Conservation (phyloP, 2,888 invertebrate genomes). For the Diarsia dahlii region DNA sequence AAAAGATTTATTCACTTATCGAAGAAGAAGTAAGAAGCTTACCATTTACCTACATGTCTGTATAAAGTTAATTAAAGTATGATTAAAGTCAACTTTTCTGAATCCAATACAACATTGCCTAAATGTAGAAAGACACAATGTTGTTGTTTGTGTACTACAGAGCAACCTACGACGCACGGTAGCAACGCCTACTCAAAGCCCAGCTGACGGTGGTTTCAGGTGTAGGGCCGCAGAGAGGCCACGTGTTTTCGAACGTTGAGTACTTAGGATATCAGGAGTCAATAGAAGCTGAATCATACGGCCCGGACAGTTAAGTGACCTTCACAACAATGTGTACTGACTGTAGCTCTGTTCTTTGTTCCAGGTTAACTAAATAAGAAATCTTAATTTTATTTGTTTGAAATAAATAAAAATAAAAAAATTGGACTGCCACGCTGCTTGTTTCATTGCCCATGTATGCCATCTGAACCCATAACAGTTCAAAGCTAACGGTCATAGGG, state of each 20-base stretch:
- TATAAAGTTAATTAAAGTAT: too few species aligned
- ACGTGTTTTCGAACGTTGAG: slow-evolving; percentile 25
- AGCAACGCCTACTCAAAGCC: neutral
- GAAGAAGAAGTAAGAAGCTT: neutral
- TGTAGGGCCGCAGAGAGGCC: slow-evolving; percentile 10
- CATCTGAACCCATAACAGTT: too few species aligned
- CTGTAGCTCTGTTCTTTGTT: neutral
- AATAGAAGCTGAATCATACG: neutral
- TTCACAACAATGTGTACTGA: neutral
- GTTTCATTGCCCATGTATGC: too few species aligned
- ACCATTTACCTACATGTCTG: too few species aligned
- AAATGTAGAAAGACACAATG: neutral
- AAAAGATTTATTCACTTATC: neutral
- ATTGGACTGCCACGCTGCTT: too few species aligned
- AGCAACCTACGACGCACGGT: neutral
- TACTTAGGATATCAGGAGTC: slow-evolving; percentile 35
- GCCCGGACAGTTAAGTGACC: neutral
- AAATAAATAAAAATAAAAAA: too few species aligned
- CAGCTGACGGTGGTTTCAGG: neutral
- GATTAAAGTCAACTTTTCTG: too few species aligned
- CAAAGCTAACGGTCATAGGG: too few species aligned
- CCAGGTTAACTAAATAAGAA: neutral
- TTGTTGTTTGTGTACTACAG: neutral
- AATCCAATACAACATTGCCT: too few species aligned
- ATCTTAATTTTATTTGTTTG: neutral